Percentiles rank a stretch among this genome's conserved stretches.
These are phyloP conservation scores for Criorhina ranunculi DNA, from an alignment of 2,888 invertebrate genomes.

Conservation along the genomic window DNA sequence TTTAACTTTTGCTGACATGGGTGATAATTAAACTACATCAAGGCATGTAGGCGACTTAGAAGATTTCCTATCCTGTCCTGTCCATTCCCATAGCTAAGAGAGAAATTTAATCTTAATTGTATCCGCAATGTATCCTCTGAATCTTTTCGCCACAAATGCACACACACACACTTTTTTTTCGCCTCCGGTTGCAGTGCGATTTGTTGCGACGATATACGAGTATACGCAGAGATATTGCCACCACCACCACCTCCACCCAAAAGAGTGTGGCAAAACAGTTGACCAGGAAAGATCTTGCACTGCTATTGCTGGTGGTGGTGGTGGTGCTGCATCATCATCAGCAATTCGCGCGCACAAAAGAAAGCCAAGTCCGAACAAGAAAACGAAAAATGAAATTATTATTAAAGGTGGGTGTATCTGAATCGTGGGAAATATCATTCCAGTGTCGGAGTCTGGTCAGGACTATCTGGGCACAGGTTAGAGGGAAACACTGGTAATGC, in stretches of 20 bases:
- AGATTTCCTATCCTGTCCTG: conserved; percentile 65
- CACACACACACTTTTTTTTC: conserved; percentile 57
- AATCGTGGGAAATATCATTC: conserved; percentile 78
- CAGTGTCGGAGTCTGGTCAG: conserved; percentile 59
- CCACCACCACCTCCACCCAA: conserved; percentile 51
- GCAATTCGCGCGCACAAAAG: conserved; percentile 72
- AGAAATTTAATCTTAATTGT: conserved; percentile 77
- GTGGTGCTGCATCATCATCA: conserved; percentile 71
- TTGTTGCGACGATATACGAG: conserved; percentile 67
- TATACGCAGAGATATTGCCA: conserved; percentile 62
- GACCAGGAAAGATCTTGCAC: conserved; percentile 59
- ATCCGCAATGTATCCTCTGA: conserved; percentile 70
- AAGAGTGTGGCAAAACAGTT: conserved; percentile 46
- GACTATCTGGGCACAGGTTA: conserved; percentile 53
- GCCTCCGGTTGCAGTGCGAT: conserved; percentile 66
- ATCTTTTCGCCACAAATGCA: conserved; percentile 53
- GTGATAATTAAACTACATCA: conserved; percentile 76
- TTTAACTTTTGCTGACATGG: conserved; percentile 47
- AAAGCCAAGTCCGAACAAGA: conserved; percentile 59
- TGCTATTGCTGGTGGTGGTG: conserved; percentile 27
- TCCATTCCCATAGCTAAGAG: conserved; percentile 65
- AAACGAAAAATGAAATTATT: conserved; percentile 74
- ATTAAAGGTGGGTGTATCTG: conserved; percentile 78
- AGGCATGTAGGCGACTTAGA: conserved; percentile 69
- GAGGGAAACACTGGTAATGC: conserved; percentile 59